Evolutionary conservation across 2,797 vertebrate genomes (phyloP).

Genomic region (Betta splendens): DNA sequence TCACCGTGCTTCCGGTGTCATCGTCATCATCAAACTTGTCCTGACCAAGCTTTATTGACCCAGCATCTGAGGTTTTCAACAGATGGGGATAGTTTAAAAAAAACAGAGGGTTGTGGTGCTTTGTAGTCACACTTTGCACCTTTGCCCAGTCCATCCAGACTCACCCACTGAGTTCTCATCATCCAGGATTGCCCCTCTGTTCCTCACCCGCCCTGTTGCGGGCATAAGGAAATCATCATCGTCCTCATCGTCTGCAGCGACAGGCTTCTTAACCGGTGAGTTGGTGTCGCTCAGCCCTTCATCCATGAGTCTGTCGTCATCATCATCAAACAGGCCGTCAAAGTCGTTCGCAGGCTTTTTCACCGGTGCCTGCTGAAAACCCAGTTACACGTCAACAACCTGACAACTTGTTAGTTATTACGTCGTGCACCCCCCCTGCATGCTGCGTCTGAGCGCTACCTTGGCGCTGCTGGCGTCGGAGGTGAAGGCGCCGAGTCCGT

Average conservation of each 20-base stretch:
- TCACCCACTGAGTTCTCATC: conserved; percentile 93
- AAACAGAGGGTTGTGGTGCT: too few relatives aligned
- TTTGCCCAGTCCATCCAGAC: conserved; percentile 9
- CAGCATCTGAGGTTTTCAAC: conserved; percentile 76
- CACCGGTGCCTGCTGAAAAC: conserved; percentile 33
- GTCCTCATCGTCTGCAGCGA: conserved; percentile 67
- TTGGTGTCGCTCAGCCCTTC: conserved; percentile 78
- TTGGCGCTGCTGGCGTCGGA: conserved; percentile 34
- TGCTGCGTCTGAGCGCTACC: conserved; percentile 36
- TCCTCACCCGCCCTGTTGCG: conserved; percentile 77
- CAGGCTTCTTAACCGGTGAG: conserved; percentile 77
- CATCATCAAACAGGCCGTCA: conserved; percentile 90
- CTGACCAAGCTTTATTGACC: conserved; percentile 77
- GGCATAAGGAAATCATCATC: conserved; percentile 83
- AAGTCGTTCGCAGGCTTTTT: conserved; percentile 77
- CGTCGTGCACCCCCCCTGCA: too few relatives aligned
- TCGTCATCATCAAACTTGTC: conserved; percentile 73
- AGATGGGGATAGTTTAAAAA: too few relatives aligned
- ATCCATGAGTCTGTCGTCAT: conserved; percentile 80
- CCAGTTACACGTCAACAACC: too few relatives aligned
- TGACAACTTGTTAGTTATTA: too few relatives aligned
- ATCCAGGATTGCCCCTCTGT: conserved; percentile 82
- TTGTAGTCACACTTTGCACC: background rate
- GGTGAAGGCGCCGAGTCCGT: conserved; percentile 72
- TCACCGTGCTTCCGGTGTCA: conserved; percentile 62